These are phyloP conservation scores for Parauchenoglanis ngamensis DNA, from an alignment of 2,797 vertebrate genomes.

Conservation along the genomic window DNA sequence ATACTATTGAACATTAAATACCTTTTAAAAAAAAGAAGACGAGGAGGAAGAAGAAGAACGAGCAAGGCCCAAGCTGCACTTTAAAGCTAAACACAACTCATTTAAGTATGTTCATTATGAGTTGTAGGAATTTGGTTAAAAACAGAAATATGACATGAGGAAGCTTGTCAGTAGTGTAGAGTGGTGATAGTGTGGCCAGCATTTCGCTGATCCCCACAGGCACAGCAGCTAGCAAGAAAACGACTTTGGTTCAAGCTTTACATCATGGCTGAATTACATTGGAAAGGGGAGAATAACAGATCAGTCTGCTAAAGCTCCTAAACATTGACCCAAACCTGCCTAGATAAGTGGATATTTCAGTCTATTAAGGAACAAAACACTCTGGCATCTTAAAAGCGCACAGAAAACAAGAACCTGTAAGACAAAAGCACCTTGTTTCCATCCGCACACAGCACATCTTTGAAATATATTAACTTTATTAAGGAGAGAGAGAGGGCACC, in stretches of 20 bases:
- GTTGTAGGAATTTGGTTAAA: slow-evolving; percentile 36
- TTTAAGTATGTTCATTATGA: slow-evolving; percentile 14
- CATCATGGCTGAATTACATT: slow-evolving; percentile 85
- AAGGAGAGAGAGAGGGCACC: slow-evolving; percentile 41
- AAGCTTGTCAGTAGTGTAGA: slow-evolving; percentile 86
- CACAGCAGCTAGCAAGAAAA: slow-evolving; percentile 97
- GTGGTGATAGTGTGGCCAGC: slow-evolving; percentile 86
- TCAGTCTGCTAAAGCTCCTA: slow-evolving; percentile 43
- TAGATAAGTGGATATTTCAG: slow-evolving; percentile 61
- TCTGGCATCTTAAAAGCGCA: slow-evolving; percentile 61
- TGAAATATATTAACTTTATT: slow-evolving; percentile 61
- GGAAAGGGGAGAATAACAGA: slow-evolving; percentile 64
- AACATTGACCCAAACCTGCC: slow-evolving; percentile 63
- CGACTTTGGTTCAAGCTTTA: slow-evolving; percentile 99
- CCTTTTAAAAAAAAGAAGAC: background rate
- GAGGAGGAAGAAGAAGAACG: slow-evolving; percentile 13
- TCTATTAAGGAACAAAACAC: slow-evolving; percentile 60
- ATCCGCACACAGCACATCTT: slow-evolving; percentile 44
- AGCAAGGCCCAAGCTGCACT: slow-evolving; percentile 21
- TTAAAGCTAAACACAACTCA: slow-evolving; percentile 22
- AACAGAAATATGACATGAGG: slow-evolving; percentile 65
- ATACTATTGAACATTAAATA: slow-evolving; percentile 45
- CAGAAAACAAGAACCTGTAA: slow-evolving; percentile 50
- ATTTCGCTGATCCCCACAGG: slow-evolving; percentile 83
- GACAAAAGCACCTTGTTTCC: slow-evolving; percentile 56